Evolutionary conservation across 2,797 vertebrate genomes (phyloP).

Genomic region (Psittacula derbiana): DNA sequence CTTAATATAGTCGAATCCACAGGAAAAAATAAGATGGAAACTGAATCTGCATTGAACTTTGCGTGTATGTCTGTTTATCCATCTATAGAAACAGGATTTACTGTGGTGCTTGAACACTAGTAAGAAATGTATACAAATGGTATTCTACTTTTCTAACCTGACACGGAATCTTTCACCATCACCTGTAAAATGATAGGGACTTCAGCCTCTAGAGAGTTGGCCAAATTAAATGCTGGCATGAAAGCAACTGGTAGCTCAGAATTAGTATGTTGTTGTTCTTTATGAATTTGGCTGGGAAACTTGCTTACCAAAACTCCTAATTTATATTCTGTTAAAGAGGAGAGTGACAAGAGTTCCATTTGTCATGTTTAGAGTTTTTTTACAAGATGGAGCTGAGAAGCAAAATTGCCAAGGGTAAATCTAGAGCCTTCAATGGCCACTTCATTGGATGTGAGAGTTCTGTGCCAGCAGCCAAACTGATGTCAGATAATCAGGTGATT

Average conservation of each 20-base stretch:
- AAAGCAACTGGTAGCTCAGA: not conserved
- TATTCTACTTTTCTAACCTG: not conserved
- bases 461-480: not conserved
- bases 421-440: not conserved
- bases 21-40: not conserved
- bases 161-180: not conserved
- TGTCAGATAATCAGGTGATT: not conserved
- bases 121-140: not conserved
- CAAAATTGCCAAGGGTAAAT: not conserved
- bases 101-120: not conserved
- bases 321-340: not conserved
- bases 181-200: fast-evolving
- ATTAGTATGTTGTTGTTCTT: not conserved
- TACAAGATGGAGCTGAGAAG: not conserved
- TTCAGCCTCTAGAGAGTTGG: not conserved
- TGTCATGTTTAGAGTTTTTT: not conserved
- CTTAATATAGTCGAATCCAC: not conserved
- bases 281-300: not conserved
- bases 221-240: not conserved
- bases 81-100: not conserved
- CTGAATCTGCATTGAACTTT: not conserved
- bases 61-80: not conserved
- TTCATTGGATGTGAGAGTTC: not conserved
- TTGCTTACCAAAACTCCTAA: not conserved
- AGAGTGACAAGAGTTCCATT: not conserved